Evolutionary conservation across 2,888 invertebrate species (phyloP).

Genomic region (Psococerastis gibbosa): DNA sequence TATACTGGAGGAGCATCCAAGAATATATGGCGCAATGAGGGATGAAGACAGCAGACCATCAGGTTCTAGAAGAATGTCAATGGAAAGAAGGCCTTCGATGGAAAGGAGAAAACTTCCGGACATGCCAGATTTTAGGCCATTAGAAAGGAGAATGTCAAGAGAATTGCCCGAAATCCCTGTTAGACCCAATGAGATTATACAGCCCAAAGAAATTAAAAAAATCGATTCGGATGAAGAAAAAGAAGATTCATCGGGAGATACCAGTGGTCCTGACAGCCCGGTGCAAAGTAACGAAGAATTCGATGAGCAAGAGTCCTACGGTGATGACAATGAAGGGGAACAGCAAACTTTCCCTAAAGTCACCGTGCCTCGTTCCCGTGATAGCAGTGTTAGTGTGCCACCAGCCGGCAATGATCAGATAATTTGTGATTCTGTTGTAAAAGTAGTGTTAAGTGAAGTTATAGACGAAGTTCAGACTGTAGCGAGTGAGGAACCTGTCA

Average conservation of each 20-base stretch:
- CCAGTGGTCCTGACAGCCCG: constrained; percentile 77
- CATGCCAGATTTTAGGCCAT: constrained; percentile 21
- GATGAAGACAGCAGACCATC: constrained; percentile 20
- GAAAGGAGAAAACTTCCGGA: constrained; percentile 19
- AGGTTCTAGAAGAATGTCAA: constrained; percentile 13
- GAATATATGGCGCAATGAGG: constrained; percentile 20
- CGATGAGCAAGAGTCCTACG: constrained; percentile 37
- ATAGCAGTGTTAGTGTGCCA: constrained; percentile 27
- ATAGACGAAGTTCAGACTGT: constrained; percentile 7
- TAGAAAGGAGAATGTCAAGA: constrained; percentile 19
- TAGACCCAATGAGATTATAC: constrained; percentile 3
- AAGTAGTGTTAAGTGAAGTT: constrained; percentile 1
- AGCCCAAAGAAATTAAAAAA: constrained; percentile 16
- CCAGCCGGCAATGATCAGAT: too few relatives aligned
- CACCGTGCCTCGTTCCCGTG: constrained; percentile 25
- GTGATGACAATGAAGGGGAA: constrained; percentile 20
- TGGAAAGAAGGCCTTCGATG: constrained; percentile 18
- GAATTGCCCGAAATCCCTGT: constrained; percentile 15
- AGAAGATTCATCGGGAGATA: constrained; percentile 61
- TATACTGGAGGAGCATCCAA: constrained; percentile 25
- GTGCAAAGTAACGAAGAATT: constrained; percentile 52
- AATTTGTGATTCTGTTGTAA: constrained; percentile 23
- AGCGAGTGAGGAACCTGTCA: constrained; percentile 11
- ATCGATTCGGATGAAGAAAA: constrained; percentile 25
- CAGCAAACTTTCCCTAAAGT: constrained; percentile 25